Evolutionary conservation across 2,888 invertebrate species (phyloP).

Genomic region (Smittia sp.): DNA sequence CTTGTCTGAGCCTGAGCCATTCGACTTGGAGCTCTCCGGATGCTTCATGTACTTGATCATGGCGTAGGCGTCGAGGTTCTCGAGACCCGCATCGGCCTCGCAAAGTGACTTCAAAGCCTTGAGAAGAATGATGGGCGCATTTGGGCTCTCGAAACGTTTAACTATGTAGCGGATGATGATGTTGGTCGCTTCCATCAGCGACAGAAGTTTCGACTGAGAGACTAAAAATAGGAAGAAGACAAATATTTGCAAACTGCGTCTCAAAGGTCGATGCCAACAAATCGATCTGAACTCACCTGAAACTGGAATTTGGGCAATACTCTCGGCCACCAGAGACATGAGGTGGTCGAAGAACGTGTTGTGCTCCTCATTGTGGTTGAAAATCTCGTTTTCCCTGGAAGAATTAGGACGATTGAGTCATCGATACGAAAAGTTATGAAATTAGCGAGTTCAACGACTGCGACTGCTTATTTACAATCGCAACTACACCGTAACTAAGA

Average conservation of each 20-base stretch:
- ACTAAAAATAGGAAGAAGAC: constrained; percentile 61
- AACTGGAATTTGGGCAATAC: constrained; percentile 62
- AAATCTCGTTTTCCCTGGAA: constrained; percentile 77
- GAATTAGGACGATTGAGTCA: background rate
- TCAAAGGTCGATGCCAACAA: background rate
- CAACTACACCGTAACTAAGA: too few relatives aligned
- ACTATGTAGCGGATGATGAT: constrained; percentile 67
- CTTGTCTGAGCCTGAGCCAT: constrained; percentile 54
- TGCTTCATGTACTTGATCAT: constrained; percentile 72
- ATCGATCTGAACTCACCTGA: constrained; percentile 50
- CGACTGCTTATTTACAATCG: too few relatives aligned
- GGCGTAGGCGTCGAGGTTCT: constrained; percentile 72
- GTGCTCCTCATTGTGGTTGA: constrained; percentile 77
- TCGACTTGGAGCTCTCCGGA: constrained; percentile 56
- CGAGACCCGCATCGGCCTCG: constrained; percentile 67
- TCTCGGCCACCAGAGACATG: constrained; percentile 82
- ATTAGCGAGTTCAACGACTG: too few relatives aligned
- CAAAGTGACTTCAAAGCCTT: constrained; percentile 70
- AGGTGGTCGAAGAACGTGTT: constrained; percentile 86
- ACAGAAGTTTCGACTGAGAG: constrained; percentile 64
- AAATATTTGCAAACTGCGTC: background rate
- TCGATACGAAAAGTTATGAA: too few relatives aligned
- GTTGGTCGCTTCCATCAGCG: constrained; percentile 66
- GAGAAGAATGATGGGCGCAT: constrained; percentile 60
- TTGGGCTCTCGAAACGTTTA: constrained; percentile 51